phyloP scores from a whole-genome alignment of 1,140 invertebrate genomes.

The Hycleus phaleratus region DNA sequence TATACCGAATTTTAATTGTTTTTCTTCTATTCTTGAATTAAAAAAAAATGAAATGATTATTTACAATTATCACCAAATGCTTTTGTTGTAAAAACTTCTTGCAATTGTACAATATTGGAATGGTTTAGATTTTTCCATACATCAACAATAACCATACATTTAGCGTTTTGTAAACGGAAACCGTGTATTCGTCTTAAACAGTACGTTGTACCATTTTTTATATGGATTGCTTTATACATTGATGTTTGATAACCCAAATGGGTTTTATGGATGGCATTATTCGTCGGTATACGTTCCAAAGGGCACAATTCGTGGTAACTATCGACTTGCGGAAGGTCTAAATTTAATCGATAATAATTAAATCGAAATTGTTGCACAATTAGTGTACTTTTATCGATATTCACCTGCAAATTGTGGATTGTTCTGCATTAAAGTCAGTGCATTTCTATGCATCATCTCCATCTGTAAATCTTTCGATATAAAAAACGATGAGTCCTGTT shows the following conservation, averaged over 20 bases:
- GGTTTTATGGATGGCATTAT: slow-evolving; percentile 50
- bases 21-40: neutral
- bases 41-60: slow-evolving; percentile 3
- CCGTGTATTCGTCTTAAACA: slow-evolving; percentile 86
- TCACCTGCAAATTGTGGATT: slow-evolving; percentile 56
- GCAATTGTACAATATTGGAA: slow-evolving; percentile 84
- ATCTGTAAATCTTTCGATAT: slow-evolving; percentile 66
- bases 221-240: slow-evolving; percentile 87
- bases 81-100: slow-evolving; percentile 93
- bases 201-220: slow-evolving; percentile 77
- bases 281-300: slow-evolving; percentile 58
- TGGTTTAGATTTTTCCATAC: slow-evolving; percentile 91
- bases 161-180: slow-evolving; percentile 72
- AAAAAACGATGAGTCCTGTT: slow-evolving; percentile 57
- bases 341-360: slow-evolving; percentile 11
- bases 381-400: neutral
- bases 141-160: slow-evolving; percentile 78
- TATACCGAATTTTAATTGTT: neutral
- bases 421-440: slow-evolving; percentile 61
- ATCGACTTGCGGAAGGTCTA: slow-evolving; percentile 79
- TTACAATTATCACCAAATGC: slow-evolving; percentile 90
- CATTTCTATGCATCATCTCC: slow-evolving; percentile 71
- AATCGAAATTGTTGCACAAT: neutral
- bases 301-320: slow-evolving; percentile 85
- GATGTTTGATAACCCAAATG: slow-evolving; percentile 69